These are phyloP conservation scores for Eilema caniola DNA, from an alignment of 2,888 invertebrate genomes.

Conservation along the genomic window DNA sequence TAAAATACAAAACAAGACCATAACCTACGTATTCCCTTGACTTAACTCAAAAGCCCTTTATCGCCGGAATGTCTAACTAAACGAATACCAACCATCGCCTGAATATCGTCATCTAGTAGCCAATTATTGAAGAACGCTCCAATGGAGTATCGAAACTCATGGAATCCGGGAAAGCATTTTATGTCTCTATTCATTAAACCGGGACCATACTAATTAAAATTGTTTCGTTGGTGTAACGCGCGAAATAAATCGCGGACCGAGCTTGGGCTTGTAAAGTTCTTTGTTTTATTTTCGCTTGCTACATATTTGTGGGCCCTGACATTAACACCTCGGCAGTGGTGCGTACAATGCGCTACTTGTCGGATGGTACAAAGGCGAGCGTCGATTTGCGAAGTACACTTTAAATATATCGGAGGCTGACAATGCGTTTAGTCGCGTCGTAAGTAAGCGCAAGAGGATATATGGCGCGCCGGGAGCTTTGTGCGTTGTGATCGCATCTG, in stretches of 20 bases:
- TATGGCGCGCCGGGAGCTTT: conserved; percentile 68
- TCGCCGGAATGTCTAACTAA: conserved; percentile 56
- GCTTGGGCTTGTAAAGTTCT: conserved; percentile 57
- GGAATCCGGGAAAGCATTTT: conserved; percentile 65
- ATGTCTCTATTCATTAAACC: conserved; percentile 80
- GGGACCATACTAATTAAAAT: conserved; percentile 76
- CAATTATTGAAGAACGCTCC: conserved; percentile 74
- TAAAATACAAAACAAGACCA: conserved; percentile 10
- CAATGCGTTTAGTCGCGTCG: conserved; percentile 62
- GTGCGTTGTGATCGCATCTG: conserved; percentile 72
- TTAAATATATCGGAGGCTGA: conserved; percentile 71
- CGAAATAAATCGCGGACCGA: conserved; percentile 67
- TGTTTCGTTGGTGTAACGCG: conserved; percentile 67
- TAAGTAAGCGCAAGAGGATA: conserved; percentile 69
- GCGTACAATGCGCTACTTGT: conserved; percentile 66
- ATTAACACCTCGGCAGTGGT: conserved; percentile 63
- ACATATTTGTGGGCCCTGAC: conserved; percentile 74
- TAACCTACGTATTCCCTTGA: conserved; percentile 44
- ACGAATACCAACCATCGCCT: conserved; percentile 63
- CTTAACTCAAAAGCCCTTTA: conserved; percentile 43
- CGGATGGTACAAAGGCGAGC: conserved; percentile 68
- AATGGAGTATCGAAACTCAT: conserved; percentile 61
- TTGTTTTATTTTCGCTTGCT: conserved; percentile 68
- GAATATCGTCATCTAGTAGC: conserved; percentile 74
- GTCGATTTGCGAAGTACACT: conserved; percentile 72